phyloP scores from a whole-genome alignment of 2,888 invertebrate genomes.

The Toxonevra muliebris region DNA sequence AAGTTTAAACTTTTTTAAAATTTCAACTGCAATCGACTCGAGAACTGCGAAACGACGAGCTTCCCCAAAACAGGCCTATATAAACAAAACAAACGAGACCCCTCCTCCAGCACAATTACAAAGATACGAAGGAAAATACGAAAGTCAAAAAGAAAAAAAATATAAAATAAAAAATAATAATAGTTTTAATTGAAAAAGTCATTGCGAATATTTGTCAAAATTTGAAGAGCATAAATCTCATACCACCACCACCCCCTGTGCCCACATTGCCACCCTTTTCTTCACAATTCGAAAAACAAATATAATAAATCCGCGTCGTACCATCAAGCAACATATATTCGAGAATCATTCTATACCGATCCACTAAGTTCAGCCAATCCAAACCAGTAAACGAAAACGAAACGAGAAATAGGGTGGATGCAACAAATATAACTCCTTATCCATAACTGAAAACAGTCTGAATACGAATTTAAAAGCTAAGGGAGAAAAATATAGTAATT shows the following conservation, averaged over 20 bases:
- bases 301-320: no score
- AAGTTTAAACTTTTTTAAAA: conserved; percentile 37
- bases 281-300: no score
- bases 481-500: no score
- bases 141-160: conserved; percentile 23
- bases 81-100: conserved; percentile 11
- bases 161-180: conserved; percentile 11
- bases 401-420: no score
- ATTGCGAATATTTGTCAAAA: conserved; percentile 35
- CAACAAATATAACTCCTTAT: no score
- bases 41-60: conserved; percentile 22
- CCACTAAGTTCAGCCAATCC: no score
- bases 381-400: no score
- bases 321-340: no score
- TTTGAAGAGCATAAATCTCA: conserved; percentile 26
- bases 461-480: no score
- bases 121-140: conserved; percentile 7
- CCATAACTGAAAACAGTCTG: no score
- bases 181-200: conserved; percentile 25
- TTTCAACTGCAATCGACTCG: conserved; percentile 38
- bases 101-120: conserved; percentile 4
- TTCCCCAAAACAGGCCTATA: neutral
- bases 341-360: no score
- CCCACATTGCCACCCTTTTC: neutral
- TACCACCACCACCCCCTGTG: neutral